phyloP scores from a whole-genome alignment of 2,888 invertebrate genomes.

The Ectropis crepuscularia region DNA sequence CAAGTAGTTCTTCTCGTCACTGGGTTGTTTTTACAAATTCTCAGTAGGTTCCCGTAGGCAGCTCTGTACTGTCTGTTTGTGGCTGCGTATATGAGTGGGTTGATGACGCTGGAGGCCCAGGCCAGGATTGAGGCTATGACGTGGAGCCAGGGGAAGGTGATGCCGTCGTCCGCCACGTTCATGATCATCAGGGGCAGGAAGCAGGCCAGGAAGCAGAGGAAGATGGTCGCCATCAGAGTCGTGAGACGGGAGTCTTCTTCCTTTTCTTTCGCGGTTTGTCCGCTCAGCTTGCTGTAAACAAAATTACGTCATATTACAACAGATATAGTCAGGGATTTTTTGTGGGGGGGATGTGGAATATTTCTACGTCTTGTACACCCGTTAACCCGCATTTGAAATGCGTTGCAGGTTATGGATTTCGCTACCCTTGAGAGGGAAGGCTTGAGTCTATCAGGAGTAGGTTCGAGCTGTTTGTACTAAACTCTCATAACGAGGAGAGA shows the following conservation, averaged over 20 bases:
- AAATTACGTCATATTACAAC: neutral
- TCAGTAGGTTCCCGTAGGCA: conserved; percentile 84
- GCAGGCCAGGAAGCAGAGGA: conserved; percentile 93
- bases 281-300: conserved; percentile 75
- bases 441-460: no score
- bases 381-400: no score
- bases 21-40: conserved; percentile 71
- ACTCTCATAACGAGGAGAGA: no score
- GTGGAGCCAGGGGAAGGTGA: conserved; percentile 89
- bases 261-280: conserved; percentile 78
- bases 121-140: conserved; percentile 93
- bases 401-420: no score
- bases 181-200: conserved; percentile 95
- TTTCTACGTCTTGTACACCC: no score
- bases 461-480: no score
- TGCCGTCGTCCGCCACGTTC: conserved; percentile 93
- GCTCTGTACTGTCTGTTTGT: conserved; percentile 93
- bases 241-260: conserved; percentile 93
- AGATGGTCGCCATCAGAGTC: conserved; percentile 94
- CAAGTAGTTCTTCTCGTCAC: conserved; percentile 70
- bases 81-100: conserved; percentile 95
- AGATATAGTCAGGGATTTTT: no score
- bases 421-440: no score
- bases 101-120: conserved; percentile 95
- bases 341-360: no score